phyloP scores from a whole-genome alignment of 1,140 invertebrate species.

The Ceratina calcarata region DNA sequence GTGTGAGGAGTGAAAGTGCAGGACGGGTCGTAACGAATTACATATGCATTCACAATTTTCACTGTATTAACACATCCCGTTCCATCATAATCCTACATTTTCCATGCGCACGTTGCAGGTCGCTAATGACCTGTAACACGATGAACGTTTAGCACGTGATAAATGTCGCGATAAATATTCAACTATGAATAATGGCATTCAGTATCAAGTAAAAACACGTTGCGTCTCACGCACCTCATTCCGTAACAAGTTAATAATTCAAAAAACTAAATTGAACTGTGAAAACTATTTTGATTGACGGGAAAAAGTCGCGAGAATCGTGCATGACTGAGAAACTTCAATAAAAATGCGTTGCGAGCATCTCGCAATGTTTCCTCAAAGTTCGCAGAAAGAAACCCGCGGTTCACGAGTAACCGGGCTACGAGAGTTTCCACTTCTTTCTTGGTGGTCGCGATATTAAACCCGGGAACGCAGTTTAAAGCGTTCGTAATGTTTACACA shows the following conservation, averaged over 20 bases:
- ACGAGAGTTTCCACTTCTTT: neutral
- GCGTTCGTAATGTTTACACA: slow-evolving; percentile 7
- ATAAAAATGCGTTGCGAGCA: neutral
- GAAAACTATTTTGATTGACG: no score
- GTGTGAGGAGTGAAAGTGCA: neutral
- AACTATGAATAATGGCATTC: neutral
- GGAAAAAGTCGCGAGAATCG: no score
- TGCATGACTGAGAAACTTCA: no score
- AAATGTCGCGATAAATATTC: slow-evolving; percentile 4
- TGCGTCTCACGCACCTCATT: neutral
- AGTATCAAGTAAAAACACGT: no score
- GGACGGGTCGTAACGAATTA: neutral
- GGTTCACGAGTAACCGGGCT: neutral
- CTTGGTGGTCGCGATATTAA: slow-evolving; percentile 15
- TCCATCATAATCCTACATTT: neutral
- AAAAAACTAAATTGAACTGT: neutral
- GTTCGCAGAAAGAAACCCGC: neutral
- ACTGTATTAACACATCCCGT: neutral
- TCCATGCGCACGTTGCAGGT: neutral
- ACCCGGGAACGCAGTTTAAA: neutral
- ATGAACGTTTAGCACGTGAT: neutral
- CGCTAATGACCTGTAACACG: neutral
- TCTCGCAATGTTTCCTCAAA: no score
- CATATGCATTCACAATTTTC: neutral
- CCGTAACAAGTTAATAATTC: neutral